Conservation (phyloP, 2,888 invertebrate species). For the Mechanitis messenoides region DNA sequence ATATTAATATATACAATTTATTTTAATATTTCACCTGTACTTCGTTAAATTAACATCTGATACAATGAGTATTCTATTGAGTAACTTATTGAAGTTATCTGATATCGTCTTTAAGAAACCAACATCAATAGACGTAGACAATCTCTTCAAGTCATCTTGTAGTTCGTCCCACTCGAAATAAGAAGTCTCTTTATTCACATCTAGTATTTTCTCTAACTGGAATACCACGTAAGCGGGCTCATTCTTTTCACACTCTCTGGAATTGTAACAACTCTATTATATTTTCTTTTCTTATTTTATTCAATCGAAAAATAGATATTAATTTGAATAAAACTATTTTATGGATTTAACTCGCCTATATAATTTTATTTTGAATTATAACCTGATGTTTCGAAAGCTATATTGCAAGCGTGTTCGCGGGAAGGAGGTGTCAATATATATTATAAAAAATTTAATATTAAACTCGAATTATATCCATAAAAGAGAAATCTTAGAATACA, state of each 20-base stretch:
- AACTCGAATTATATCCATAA: too few relatives aligned
- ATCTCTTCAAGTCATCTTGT: conserved; percentile 67
- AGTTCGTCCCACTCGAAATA: conserved; percentile 80
- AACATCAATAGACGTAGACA: conserved; percentile 74
- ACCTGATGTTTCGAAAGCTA: too few relatives aligned
- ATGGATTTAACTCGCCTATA: too few relatives aligned
- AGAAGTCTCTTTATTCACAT: conserved; percentile 81
- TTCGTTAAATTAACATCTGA: conserved; percentile 79
- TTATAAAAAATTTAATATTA: too few relatives aligned
- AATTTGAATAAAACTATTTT: neutral
- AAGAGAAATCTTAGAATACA: too few relatives aligned
- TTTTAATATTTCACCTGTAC: conserved; percentile 55
- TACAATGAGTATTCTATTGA: conserved; percentile 76
- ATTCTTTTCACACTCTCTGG: conserved; percentile 83
- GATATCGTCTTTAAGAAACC: conserved; percentile 75
- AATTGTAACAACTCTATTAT: conserved; percentile 25
- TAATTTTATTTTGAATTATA: too few relatives aligned
- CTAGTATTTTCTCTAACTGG: conserved; percentile 81
- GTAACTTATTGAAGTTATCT: conserved; percentile 72
- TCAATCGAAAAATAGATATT: neutral
- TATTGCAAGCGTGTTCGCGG: too few relatives aligned
- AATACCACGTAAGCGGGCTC: conserved; percentile 84
- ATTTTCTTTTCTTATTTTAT: neutral
- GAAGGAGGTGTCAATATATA: too few relatives aligned
- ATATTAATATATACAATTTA: too few relatives aligned